A percentile compares a stretch with the other conserved stretches of the same genome.
phyloP scores from a whole-genome alignment of 2,797 vertebrate genomes.

The Darevskia nairensis region DNA sequence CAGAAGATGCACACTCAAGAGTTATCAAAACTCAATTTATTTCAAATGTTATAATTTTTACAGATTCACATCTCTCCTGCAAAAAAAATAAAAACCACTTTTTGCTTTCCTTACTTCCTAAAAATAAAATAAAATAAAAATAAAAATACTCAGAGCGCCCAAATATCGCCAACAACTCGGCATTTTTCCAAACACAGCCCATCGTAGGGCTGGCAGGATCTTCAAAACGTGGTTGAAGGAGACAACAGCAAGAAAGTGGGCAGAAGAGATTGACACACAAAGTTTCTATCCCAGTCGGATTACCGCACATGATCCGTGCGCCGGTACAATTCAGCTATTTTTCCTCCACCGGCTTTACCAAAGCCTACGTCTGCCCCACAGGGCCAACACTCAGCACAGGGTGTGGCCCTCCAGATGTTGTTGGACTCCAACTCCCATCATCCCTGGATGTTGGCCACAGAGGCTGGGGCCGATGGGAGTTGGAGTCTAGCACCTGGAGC shows the following conservation, averaged over 20 bases:
- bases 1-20: background rate
- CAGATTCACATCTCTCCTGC: slow-evolving; percentile 42
- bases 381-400: background rate
- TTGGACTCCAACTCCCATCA: no score
- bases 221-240: slow-evolving; percentile 12
- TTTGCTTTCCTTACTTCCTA: slow-evolving; percentile 41
- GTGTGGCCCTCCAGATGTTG: no score
- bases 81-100: slow-evolving; percentile 72
- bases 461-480: no score
- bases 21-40: slow-evolving; percentile 76
- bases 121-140: background rate
- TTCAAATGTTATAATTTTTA: slow-evolving; percentile 76
- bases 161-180: background rate
- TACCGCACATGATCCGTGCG: background rate
- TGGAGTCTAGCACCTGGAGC: no score
- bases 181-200: background rate
- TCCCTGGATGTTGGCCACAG: no score
- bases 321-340: background rate
- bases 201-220: background rate
- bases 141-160: background rate
- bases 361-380: background rate
- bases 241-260: background rate
- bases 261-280: background rate
- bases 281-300: background rate
- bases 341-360: background rate